Evolutionary conservation across 1,140 invertebrate species (phyloP).

Genomic region (Mactra quadrangularis): DNA sequence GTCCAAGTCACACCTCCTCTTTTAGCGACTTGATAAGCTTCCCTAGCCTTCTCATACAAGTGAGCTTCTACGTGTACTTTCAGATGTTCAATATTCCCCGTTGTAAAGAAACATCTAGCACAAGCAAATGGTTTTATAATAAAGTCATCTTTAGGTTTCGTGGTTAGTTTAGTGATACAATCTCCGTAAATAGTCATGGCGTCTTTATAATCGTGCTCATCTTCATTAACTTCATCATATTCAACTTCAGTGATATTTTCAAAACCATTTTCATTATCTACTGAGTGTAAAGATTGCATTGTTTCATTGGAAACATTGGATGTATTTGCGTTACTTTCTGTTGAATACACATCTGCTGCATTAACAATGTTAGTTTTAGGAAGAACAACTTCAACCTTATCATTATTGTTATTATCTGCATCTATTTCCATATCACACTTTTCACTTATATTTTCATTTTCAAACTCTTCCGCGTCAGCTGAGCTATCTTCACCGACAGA

Average conservation of each 20-base stretch:
- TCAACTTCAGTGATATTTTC: neutral
- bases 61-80: conserved; percentile 22
- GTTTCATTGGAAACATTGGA: neutral
- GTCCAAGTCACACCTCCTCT: too few relatives aligned
- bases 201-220: neutral
- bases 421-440: neutral
- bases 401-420: neutral
- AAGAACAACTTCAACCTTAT: neutral
- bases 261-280: neutral
- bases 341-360: neutral
- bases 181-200: neutral
- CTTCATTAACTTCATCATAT: too few relatives aligned
- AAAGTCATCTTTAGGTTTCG: neutral
- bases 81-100: conserved; percentile 5
- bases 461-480: neutral
- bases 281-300: neutral
- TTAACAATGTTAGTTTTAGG: neutral
- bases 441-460: neutral
- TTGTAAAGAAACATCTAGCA: conserved; percentile 19
- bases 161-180: neutral
- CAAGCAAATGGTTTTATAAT: conserved; percentile 20
- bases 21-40: too few relatives aligned
- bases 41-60: neutral
- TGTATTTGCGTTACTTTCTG: neutral
- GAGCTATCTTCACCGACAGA: too few relatives aligned